Evolutionary conservation across 1,140 invertebrate genomes (phyloP), one percentile per base, ranked within the genome.

Genomic region (Bombus cullumanus): DNA sequence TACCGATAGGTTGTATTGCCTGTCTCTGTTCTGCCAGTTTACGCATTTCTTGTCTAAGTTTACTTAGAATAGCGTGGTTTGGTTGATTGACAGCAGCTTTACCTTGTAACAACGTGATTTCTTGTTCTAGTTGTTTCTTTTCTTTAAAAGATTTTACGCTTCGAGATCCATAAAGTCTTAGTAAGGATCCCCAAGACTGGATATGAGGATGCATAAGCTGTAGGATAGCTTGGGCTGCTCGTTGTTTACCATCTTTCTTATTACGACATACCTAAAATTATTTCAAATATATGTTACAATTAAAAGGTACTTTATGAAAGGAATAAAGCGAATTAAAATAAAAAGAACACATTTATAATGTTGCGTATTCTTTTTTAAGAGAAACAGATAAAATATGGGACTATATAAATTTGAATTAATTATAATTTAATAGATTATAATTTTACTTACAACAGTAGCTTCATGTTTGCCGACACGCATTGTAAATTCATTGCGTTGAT

Each of bases 161-260:
- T 43, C 97, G 96, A 89, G 98, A 98, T 68, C 98, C 98, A 94
- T 99, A 99, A 37, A 99, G 96, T 18, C 98, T 96, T 13, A 99
- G 94, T 43, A 99, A 96, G 0, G 98, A 99, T 64, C 99, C 99
- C 98, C 99, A 99, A n/a, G 97, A 98, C 22, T 96, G 97, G 64
- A 99, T 98, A 93, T 99, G 98, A 2, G 98, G 98, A 96, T 99
- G 98, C 43, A 99, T 94, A 89, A 96, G 96, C 94, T 99, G 98
- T 53, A 99, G 94, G 89, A 99, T 98, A n/a, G 98, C 97, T 95
- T 99, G 99, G 28, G 98, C 98, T 22, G 99, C 99, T 90, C 98
- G 95, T 93, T 99, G 99, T 94, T 99, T 99, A n/a, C 99, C 99
- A 92, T 99, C 98, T 91, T 98, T 97, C 95, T 99, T 99, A 95